Evolutionary conservation across 2,888 invertebrate genomes (phyloP), one percentile per base, ranked within the genome.

Genomic region (Linhomoeus sp.): DNA sequence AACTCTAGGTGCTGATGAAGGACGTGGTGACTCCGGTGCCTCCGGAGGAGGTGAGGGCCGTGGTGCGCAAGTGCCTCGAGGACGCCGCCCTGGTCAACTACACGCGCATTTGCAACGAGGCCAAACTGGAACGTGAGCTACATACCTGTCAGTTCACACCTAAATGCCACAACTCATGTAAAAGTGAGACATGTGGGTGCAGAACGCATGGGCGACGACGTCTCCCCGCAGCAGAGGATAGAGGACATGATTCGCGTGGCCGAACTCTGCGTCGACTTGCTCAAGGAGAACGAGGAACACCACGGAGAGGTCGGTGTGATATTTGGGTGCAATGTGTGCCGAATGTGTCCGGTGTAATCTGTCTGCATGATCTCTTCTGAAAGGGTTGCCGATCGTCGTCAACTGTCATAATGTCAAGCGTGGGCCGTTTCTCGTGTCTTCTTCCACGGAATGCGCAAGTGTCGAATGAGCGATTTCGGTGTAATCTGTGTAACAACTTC

Each of bases 231-330:
- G 22, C 62, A 66, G 45, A 50, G 64, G 33, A 73, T 99, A 45
- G 92, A 97, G 67, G 92, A 94, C 67, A 75, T 99, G 48, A 87
- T 92, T 61, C 88, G 86, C 66, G 76, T 99, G 56, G 88, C 94
- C 17, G 94, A 97, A 67, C 75, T 94, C 41, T 97, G 97, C 71
- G 92, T 97, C 46, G 97, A 99, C 68, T 76, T 99, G 38, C 72
- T 99, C 53, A 94, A 94, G 69, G 94, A 99, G 70, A 97, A 97
- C 67, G 94, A 97, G 73, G 97, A 97, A 70, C 92, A 97, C 68
- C 97, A 97, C 71, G 88, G 94, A 55, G 94, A 97, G 85, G 94
- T 97, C 76, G 72, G 71, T 62, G 12, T 5, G 3, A 15, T 17
- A n/a, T n/a, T n/a, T n/a, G n/a, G n/a, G n/a, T n/a, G n/a, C n/a